These are phyloP conservation scores for Parnassius apollo DNA, from an alignment of 2,888 invertebrate genomes.

Conservation along the genomic window DNA sequence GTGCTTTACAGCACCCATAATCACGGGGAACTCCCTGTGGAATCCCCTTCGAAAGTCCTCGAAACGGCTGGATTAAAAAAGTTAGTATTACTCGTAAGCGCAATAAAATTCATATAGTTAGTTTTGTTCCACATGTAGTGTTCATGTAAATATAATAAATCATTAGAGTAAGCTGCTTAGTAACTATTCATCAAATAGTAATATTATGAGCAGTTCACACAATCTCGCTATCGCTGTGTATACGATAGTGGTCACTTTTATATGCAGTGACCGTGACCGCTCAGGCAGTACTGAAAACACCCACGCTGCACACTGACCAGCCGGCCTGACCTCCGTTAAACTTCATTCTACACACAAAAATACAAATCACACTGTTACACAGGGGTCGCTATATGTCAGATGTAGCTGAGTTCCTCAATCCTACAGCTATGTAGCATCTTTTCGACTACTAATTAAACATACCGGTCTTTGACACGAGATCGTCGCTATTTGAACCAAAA, in stretches of 20 bases:
- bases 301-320: constrained; percentile 52
- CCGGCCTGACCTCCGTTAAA: constrained; percentile 40
- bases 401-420: constrained; percentile 48
- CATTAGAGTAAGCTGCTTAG: constrained; percentile 8
- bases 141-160: too few species aligned
- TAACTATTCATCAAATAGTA: constrained; percentile 23
- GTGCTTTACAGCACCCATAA: too few species aligned
- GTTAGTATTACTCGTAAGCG: too few species aligned
- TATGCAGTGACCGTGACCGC: constrained; percentile 45
- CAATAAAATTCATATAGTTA: too few species aligned
- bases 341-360: constrained; percentile 28
- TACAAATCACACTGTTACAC: constrained; percentile 36
- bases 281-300: constrained; percentile 50
- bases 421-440: constrained; percentile 64
- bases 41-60: too few species aligned
- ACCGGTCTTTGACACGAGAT: constrained; percentile 71
- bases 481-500: constrained; percentile 44
- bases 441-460: constrained; percentile 70
- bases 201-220: constrained; percentile 17
- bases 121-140: too few species aligned
- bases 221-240: constrained; percentile 9
- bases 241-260: constrained; percentile 37
- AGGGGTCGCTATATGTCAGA: constrained; percentile 44
- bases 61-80: too few species aligned
- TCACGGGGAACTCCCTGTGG: too few species aligned